These are phyloP conservation scores for Acanthornis magna DNA, from an alignment of 2,797 vertebrate genomes.

Conservation along the genomic window DNA sequence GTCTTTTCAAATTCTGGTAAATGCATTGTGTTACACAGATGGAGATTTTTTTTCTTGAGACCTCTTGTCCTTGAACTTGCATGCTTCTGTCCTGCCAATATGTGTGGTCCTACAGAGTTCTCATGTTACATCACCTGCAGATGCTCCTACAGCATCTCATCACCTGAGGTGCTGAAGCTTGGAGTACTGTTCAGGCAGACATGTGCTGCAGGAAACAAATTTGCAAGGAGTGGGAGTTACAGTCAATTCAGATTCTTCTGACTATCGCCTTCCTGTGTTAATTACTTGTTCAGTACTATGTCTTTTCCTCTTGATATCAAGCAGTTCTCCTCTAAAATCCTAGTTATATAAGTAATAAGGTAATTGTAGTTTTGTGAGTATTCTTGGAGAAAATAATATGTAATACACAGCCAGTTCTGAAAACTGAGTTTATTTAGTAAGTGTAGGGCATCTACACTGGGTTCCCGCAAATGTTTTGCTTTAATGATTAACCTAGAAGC, in stretches of 20 bases:
- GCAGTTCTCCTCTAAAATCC: not conserved
- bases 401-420: not conserved
- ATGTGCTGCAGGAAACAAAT: fast-evolving
- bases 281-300: not conserved
- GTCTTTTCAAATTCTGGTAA: not conserved
- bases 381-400: not conserved
- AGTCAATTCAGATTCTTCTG: not conserved
- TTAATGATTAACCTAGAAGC: not conserved
- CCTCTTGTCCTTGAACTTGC: not conserved
- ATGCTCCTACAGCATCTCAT: not conserved
- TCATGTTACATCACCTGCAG: not conserved
- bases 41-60: not conserved
- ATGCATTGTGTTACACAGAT: not conserved
- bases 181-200: not conserved
- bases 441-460: not conserved
- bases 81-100: not conserved
- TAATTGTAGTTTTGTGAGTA: not conserved
- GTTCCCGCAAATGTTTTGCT: not conserved
- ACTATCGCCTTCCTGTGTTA: not conserved
- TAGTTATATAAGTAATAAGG: not conserved
- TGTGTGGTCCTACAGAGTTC: not conserved
- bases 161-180: not conserved
- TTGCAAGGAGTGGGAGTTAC: not conserved
- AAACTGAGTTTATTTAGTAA: not conserved
- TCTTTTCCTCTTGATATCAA: not conserved